Evolutionary conservation across 2,888 invertebrate species (phyloP), one percentile per base, ranked within the genome.

Genomic region (Ectemnius cavifrons): DNA sequence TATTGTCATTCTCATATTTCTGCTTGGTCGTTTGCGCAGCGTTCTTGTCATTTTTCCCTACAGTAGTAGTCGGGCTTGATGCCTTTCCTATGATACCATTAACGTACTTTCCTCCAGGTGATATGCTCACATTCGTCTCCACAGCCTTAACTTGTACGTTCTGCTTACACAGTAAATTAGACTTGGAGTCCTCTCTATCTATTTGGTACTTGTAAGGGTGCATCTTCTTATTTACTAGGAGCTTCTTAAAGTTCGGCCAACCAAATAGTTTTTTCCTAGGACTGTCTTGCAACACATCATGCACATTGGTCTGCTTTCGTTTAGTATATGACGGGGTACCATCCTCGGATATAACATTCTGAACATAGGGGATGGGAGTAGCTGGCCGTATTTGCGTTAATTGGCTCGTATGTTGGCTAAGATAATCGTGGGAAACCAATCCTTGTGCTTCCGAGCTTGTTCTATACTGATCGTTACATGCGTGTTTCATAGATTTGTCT

Each of bases 321-420:
- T 73, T 90, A 89, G 78, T 91, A 83, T 83, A 85, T 37, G 57
- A 81, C 0, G 78, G 66, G 13, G 77, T 63, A 83, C 18, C 89
- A 84, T 89, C 90, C 45, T 89, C 90, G 8, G 89, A 94, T 27
- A 96, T 95, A 65, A 95, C 95, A 85, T 96, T 96, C 82, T 94
- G 95, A 0, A 96, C 93, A 84, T 95, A 96, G 0, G 96, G 95
- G 78, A 94, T 94, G 0, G 94, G 94, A 67, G 92, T 93, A 77
- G 92, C 93, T 75, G 92, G 92, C 87, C 92, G 92, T 2, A 87
- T 84, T 59, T 85, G 85, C 84, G 77, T 77, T 62, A 80, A 87
- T 77, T 84, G 89, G 80, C 78, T 90, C 85, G 78, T 87, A 80
- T 87, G 86, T 45, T 88, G 87, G 46, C 85, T 91, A n/a, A 92